phyloP scores from a whole-genome alignment of 92 coral and sea anemone species.

The Siderastrea radians region DNA sequence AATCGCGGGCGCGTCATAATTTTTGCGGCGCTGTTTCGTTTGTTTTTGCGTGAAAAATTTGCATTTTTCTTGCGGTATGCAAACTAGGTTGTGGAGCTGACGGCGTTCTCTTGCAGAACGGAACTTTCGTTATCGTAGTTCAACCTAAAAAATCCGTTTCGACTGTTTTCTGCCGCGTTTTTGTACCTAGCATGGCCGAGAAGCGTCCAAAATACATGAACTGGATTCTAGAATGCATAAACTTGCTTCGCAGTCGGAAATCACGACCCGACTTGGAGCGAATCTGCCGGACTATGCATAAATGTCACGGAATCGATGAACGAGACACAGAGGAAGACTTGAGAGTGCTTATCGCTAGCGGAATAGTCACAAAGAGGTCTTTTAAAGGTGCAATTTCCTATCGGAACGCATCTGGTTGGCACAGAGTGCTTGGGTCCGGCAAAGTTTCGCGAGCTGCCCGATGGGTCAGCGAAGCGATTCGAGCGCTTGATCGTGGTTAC shows the following conservation, averaged over 20 bases:
- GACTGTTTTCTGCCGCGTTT: neutral
- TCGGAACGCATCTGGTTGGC: slow-evolving; percentile 95
- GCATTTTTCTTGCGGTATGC: slow-evolving; percentile 45
- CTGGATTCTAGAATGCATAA: slow-evolving; percentile 99
- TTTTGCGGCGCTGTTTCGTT: slow-evolving; percentile 31
- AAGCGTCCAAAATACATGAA: slow-evolving; percentile 97
- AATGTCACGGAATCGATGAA: slow-evolving; percentile 97
- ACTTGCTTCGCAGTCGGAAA: slow-evolving; percentile 98
- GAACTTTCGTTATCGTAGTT: slow-evolving; percentile 15
- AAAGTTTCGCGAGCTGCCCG: slow-evolving; percentile 94
- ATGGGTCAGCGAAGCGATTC: slow-evolving; percentile 98
- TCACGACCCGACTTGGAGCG: slow-evolving; percentile 99
- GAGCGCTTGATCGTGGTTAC: slow-evolving; percentile 94
- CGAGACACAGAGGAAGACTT: slow-evolving; percentile 95
- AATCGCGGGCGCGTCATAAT: slow-evolving; percentile 26
- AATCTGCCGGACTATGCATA: slow-evolving; percentile 98
- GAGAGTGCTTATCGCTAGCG: slow-evolving; percentile 90
- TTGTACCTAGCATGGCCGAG: slow-evolving; percentile 76
- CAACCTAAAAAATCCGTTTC: neutral
- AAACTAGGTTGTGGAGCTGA: slow-evolving; percentile 22
- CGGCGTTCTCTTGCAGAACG: slow-evolving; percentile 27
- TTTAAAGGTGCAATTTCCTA: slow-evolving; percentile 99
- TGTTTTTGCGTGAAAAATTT: slow-evolving; percentile 45
- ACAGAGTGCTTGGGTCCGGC: slow-evolving; percentile 83
- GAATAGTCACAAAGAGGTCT: slow-evolving; percentile 94